These are phyloP conservation scores for Sprattus sprattus DNA, from an alignment of 2,113 vertebrate species.

Conservation along the genomic window DNA sequence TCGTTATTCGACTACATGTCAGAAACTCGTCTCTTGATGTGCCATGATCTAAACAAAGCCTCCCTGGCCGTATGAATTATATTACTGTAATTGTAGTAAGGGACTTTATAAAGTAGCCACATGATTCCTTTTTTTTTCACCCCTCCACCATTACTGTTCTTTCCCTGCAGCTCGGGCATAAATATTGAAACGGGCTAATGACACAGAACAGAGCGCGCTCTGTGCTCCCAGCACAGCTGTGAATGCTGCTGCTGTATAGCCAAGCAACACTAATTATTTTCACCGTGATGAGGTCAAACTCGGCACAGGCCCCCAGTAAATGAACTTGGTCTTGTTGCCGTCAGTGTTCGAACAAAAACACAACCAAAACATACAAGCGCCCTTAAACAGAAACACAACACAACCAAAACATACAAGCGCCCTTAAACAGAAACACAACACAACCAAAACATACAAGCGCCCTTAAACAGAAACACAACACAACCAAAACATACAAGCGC, in stretches of 20 bases:
- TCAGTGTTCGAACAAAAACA: slow-evolving; percentile 57
- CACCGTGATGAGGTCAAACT: slow-evolving; percentile 60
- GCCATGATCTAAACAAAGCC: slow-evolving; percentile 35
- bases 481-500: slow-evolving; percentile 35
- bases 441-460: background rate
- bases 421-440: slow-evolving; percentile 17
- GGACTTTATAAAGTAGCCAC: slow-evolving; percentile 36
- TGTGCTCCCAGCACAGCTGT: slow-evolving; percentile 33
- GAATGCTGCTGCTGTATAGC: slow-evolving; percentile 33
- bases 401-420: slow-evolving; percentile 35
- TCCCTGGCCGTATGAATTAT: slow-evolving; percentile 47
- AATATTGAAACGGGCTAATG: slow-evolving; percentile 50
- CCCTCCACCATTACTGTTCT: slow-evolving; percentile 46
- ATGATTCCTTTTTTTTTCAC: slow-evolving; percentile 46
- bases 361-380: background rate
- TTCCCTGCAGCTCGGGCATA: slow-evolving; percentile 47
- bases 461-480: background rate
- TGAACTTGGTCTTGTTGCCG: slow-evolving; percentile 51
- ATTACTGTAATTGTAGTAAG: slow-evolving; percentile 51
- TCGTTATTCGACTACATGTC: slow-evolving; percentile 46
- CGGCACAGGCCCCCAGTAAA: slow-evolving; percentile 53
- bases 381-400: background rate
- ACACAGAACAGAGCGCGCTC: slow-evolving; percentile 44
- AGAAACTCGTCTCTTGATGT: slow-evolving; percentile 45
- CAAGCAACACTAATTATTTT: slow-evolving; percentile 57